These are phyloP conservation scores for Pogonocichla stellata DNA, from an alignment of 2,113 vertebrate species.

Conservation along the genomic window DNA sequence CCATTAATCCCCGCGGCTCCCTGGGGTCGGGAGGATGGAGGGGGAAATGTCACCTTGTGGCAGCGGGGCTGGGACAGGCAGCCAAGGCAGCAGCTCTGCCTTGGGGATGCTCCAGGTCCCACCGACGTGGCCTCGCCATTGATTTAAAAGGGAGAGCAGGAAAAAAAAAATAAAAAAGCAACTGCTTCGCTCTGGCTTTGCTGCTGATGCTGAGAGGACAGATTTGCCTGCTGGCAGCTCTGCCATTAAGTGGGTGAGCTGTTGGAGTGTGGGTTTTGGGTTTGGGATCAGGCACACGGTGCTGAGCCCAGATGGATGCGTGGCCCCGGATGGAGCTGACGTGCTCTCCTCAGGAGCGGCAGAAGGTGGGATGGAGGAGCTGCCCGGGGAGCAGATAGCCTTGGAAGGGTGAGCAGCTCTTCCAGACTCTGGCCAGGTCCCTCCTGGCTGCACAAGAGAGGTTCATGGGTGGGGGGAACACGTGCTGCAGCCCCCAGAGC, in stretches of 20 bases:
- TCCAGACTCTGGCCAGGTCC: not conserved
- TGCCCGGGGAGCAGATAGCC: not conserved
- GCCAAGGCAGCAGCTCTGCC: not conserved
- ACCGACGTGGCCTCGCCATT: not conserved
- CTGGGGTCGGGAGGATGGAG: slow-evolving; percentile 1
- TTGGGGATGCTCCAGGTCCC: slow-evolving; percentile 20
- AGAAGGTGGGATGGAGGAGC: not conserved
- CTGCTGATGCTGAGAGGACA: slow-evolving; percentile 59
- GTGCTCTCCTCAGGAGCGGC: not conserved
- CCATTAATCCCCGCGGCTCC: slow-evolving; percentile 21
- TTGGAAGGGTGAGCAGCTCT: not conserved
- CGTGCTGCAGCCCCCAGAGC: not conserved
- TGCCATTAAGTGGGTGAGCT: slow-evolving; percentile 47
- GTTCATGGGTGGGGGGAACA: rapidly evolving
- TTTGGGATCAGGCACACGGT: not conserved
- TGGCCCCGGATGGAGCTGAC: not conserved
- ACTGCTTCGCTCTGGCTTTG: slow-evolving; percentile 36
- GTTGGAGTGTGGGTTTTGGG: slow-evolving; percentile 37
- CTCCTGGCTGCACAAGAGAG: not conserved
- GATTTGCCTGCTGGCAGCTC: slow-evolving; percentile 58
- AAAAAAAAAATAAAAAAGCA: not conserved
- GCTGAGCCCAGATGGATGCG: slow-evolving; percentile 32
- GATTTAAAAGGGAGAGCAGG: slow-evolving; percentile 5
- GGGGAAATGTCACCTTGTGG: slow-evolving; percentile 55
- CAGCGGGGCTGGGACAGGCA: slow-evolving; percentile 10